Conservation (phyloP, 2,797 vertebrate genomes). For the Halcyon smyrnensis region DNA sequence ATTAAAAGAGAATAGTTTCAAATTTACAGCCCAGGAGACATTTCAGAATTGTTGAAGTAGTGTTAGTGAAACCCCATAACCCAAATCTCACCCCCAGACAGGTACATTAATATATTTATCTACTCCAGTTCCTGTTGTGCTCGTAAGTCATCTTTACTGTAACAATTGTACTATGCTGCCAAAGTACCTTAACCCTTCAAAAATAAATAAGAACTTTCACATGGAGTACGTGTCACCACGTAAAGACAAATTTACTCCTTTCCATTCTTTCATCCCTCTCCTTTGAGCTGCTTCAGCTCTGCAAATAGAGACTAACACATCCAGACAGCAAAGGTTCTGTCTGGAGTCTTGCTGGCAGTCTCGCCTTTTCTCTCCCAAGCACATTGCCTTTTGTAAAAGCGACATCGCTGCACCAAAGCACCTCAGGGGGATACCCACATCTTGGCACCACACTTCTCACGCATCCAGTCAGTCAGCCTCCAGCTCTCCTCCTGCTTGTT, state of each 20-base stretch:
- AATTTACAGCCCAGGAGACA: conserved; percentile 73
- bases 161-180: conserved; percentile 19
- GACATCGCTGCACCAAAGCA: background rate
- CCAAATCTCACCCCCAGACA: conserved; percentile 33
- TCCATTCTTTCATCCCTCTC: background rate
- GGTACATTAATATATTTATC: conserved; percentile 51
- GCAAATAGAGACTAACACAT: background rate
- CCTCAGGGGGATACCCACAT: background rate
- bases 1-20: conserved; percentile 64
- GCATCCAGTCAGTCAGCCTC: background rate
- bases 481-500: too few species aligned
- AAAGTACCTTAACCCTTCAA: background rate
- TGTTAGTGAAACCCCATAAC: conserved; percentile 66
- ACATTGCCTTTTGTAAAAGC: background rate
- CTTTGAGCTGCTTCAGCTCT: background rate
- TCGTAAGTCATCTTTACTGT: conserved; percentile 54
- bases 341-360: background rate
- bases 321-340: background rate
- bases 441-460: background rate
- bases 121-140: conserved; percentile 28
- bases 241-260: background rate
- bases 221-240: background rate
- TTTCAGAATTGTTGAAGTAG: conserved; percentile 62
- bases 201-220: background rate
- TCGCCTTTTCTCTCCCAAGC: background rate